Base-by-base conservation (phyloP, 2,888 invertebrate genomes). In the Nasonovia ribisnigri region DNA sequence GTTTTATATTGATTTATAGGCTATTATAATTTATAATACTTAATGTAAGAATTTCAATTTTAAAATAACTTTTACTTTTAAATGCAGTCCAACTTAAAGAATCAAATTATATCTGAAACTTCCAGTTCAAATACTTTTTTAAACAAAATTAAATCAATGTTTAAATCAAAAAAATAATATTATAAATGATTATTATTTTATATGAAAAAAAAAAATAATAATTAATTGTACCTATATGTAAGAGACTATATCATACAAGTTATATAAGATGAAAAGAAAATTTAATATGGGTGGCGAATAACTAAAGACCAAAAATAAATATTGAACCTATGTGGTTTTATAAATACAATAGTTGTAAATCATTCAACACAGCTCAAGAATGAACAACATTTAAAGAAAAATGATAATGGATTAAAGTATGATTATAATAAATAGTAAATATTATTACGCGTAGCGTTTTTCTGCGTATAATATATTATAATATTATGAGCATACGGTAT, bases 1-100 rank as follows among this genome's bases (percentile, higher is more conserved):
- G 67, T 67, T 67, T n/a, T 67, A 13, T 67, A 67, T 67, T 67
- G 60, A 67, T 67, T n/a, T 4, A 13, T n/a, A 67, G n/a, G 4
- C 60, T 67, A 67, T 67, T 67, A 67, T n/a, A 67, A 67, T n/a
- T 67, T 67, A 67, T n/a, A 67, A 67, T n/a, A n/a, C 60, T 67
- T 67, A 67, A n/a, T 67, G 3, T 67, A n/a, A 67, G n/a, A 67
- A n/a, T 67, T 67, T 13, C 13, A n/a, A n/a, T 67, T 29, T 67
- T 11, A n/a, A n/a, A n/a, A 67, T 67, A 67, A 67, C 60, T n/a
- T 67, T 67, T 67, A n/a, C 13, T 13, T 67, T 67, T n/a, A 67
- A 67, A n/a, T 67, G 4, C 60, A 67, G 13, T 67, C 13, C n/a
- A 67, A 67, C 13, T n/a, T 67, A 13, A 29, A 67, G 60, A 67